Conservation (phyloP, 1,140 invertebrate species). For the Drosophila repleta region DNA sequence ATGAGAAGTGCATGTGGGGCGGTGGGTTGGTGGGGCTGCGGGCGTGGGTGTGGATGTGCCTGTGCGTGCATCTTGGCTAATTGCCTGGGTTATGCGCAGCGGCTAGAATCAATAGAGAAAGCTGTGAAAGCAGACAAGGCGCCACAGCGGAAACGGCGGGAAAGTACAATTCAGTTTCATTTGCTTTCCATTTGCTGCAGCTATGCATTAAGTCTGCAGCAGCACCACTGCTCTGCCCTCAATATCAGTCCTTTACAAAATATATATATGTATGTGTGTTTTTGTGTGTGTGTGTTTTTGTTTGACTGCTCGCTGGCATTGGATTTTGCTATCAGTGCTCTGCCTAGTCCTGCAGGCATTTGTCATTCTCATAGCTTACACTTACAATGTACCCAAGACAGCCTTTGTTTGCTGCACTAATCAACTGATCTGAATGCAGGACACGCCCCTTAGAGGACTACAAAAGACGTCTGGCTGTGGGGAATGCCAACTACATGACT, state of each 20-base stretch:
- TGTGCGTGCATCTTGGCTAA: constrained; percentile 59
- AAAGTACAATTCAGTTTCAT: constrained; percentile 61
- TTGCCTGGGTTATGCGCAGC: constrained; percentile 57
- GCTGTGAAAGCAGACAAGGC: constrained; percentile 4
- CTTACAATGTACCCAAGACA: neutral
- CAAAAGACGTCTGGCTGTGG: neutral
- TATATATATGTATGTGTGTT: neutral
- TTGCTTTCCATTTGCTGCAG: constrained; percentile 76
- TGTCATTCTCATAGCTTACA: constrained; percentile 29
- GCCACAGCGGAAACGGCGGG: constrained; percentile 2
- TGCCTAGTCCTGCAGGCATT: constrained; percentile 30
- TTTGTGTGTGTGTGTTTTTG: constrained; percentile 2
- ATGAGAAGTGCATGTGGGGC: constrained; percentile 7
- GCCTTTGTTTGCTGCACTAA: constrained; percentile 45
- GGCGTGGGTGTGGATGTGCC: neutral
- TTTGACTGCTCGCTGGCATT: constrained; percentile 11
- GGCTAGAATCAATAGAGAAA: constrained; percentile 46
- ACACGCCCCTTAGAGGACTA: constrained; percentile 43
- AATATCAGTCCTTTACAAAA: neutral
- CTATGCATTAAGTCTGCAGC: constrained; percentile 55
- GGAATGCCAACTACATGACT: constrained; percentile 16
- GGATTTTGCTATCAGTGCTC: constrained; percentile 3
- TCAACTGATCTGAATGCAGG: constrained; percentile 69
- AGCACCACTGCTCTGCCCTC: neutral
- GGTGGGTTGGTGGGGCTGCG: neutral